Percentiles rank a stretch among this genome's conserved stretches.
Conservation (phyloP, 1,140 invertebrate genomes). For the Centruroides vittatus region DNA sequence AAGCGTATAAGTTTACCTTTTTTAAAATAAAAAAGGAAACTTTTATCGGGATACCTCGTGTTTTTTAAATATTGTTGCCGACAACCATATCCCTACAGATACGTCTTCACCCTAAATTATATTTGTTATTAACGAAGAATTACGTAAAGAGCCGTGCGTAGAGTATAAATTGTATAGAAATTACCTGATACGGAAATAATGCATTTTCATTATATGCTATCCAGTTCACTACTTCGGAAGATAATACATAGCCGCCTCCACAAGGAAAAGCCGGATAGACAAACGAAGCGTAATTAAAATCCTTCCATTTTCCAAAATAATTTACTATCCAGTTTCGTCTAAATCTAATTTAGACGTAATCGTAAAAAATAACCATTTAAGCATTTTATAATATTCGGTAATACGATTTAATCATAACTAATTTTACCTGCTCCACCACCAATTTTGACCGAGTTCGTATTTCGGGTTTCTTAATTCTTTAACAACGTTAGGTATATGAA, state of each 20-base stretch:
- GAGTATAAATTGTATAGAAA: background rate
- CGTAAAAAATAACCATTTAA: slow-evolving; percentile 1
- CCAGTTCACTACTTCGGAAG: slow-evolving; percentile 15
- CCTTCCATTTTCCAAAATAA: slow-evolving; percentile 21
- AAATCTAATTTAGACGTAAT: too few species aligned
- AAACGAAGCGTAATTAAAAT: slow-evolving; percentile 15
- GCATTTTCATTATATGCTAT: slow-evolving; percentile 11
- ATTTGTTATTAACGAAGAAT: background rate
- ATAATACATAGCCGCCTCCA: slow-evolving; percentile 20
- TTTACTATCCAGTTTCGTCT: slow-evolving; percentile 18
- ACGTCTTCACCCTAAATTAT: slow-evolving; percentile 28
- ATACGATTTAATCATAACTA: too few species aligned
- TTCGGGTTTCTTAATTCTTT: slow-evolving; percentile 1
- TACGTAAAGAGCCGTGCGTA: too few species aligned
- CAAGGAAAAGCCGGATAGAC: slow-evolving; percentile 22
- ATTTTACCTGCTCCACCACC: slow-evolving; percentile 17
- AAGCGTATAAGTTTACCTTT: too few species aligned
- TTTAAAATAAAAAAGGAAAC: background rate
- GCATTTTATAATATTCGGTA: too few species aligned
- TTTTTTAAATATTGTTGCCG: slow-evolving; percentile 19
- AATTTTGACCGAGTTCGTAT: background rate
- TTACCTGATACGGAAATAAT: slow-evolving; percentile 17
- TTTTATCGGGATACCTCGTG: slow-evolving; percentile 8
- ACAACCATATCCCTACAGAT: slow-evolving; percentile 29
- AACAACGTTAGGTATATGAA: slow-evolving; percentile 8